Evolutionary conservation across 2,888 invertebrate species (phyloP), one percentile per base, ranked within the genome.

Genomic region (Drosophila affinis): DNA sequence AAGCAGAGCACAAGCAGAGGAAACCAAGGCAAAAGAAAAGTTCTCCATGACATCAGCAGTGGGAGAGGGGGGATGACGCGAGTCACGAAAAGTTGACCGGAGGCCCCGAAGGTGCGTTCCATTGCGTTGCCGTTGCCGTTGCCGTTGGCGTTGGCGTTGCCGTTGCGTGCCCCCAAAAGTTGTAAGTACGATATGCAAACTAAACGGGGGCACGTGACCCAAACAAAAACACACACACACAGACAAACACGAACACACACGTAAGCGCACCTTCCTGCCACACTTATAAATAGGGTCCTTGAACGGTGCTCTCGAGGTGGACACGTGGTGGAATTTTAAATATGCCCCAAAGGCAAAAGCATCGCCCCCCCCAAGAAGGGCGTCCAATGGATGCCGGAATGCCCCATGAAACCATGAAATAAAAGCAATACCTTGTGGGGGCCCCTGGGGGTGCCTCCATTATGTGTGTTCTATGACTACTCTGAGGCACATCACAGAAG

Each of bases 151-250:
- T 21, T 21, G 21, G 2, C 21, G 21, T 27, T 29, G 24, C 32
- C 27, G 9, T 24, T 52, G 34, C 45, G 32, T 29, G 49, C 34
- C 32, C 24, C 14, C 18, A 32, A 34, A 45, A 46, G 46, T 56
- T 56, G 18, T 17, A 18, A 18, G 21, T 24, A 34, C 48, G 69
- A 53, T 69, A 69, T 70, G 69, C 69, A 70, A 69, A 69, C 70
- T 69, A 69, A 69, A 69, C 53, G 68, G 44, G 32, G 69, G 68
- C 68, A 68, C 68, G 68, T 68, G 68, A 68, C 69, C 49, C 69
- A 27, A 52, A 47, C 55, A 64, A 21, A 21, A 21, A 21, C 21
- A 21, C 21, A 21, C 21, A 21, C 18, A 18, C 21, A 21, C 3
- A 21, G 21, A 21, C 21, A 21, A 21, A 21, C 17, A 52, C 48